Evolutionary conservation across 2,113 vertebrate genomes (phyloP), one percentile per base, ranked within the genome.

Genomic region (Urocitellus parryii): DNA sequence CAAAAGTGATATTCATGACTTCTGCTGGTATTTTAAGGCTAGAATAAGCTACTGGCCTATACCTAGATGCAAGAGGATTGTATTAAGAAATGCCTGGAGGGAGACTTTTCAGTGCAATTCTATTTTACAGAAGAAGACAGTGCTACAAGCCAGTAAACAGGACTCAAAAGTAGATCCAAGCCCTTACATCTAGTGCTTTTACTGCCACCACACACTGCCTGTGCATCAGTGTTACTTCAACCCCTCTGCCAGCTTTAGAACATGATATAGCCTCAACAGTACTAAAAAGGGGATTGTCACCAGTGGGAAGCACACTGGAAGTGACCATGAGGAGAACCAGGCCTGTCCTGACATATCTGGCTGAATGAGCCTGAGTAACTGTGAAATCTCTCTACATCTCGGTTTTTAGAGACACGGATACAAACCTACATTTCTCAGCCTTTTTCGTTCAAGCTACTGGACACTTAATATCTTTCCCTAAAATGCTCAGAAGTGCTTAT

Each of bases 401-500:
- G 73, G 53, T 82, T 37, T 45, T 90, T 87, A 78, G 24, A 63
- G 25, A 88, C 32, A 61, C 5, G 63, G 18, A 85, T 70, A n/a
- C 24, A 91, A 63, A 61, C 18, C 34, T 81, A 3, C 39, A 76
- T 63, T 78, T 79, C 76, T 45, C 53, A 58, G 22, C 37, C 22
- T 84, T 79, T 84, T n/a, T 17, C 5, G 51, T 56, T 63, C 29
- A 84, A 65, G 25, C 32, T 84, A 56, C 18, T 65, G 42, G 37
- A 18, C 14, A 63, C 27, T n/a, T 27, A 63, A 65, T 77, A 53
- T 65, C 84, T 83, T 84, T 83, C 39, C 58, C 37, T 79, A 63
- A 90, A 13, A 90, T 68, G 39, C 16, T 86, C 84, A 94, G 68
- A 94, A 34, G 77, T 81, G 77, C 51, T 51, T 94, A 42, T 37